Conservation (phyloP, 2,113 vertebrate species). For the Psilopogon haemacephalus region DNA sequence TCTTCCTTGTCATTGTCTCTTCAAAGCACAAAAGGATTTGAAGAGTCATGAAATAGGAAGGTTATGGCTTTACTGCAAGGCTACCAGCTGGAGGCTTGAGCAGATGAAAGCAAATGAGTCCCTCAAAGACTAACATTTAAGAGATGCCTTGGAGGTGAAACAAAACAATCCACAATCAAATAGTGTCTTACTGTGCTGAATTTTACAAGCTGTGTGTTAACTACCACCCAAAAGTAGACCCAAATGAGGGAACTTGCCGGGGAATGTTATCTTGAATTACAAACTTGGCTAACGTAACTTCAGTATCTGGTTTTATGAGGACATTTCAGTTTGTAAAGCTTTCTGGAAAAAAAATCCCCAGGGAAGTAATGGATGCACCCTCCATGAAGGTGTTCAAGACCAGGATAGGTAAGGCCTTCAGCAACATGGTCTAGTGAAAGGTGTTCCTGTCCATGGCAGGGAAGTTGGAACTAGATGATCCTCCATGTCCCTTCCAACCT, state of each 20-base stretch:
- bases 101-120: not conserved
- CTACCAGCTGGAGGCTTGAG: slow-evolving; percentile 21
- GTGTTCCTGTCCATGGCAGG: too few species aligned
- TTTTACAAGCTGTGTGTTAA: slow-evolving; percentile 14
- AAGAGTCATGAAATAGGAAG: not conserved
- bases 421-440: too few species aligned
- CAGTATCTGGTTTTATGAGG: not conserved
- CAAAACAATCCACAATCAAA: slow-evolving; percentile 6
- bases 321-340: not conserved
- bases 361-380: too few species aligned
- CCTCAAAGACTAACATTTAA: not conserved
- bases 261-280: not conserved
- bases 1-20: not conserved
- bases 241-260: not conserved
- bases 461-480: too few species aligned
- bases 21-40: slow-evolving; percentile 3
- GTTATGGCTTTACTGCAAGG: slow-evolving; percentile 24
- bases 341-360: not conserved
- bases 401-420: too few species aligned
- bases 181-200: not conserved
- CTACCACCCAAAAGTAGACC: not conserved
- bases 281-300: not conserved
- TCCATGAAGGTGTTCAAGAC: too few species aligned
- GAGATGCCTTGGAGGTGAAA: slow-evolving; percentile 27
- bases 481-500: too few species aligned